These are phyloP conservation scores for Caloenas nicobarica DNA, from an alignment of 2,113 vertebrate species.

Conservation along the genomic window DNA sequence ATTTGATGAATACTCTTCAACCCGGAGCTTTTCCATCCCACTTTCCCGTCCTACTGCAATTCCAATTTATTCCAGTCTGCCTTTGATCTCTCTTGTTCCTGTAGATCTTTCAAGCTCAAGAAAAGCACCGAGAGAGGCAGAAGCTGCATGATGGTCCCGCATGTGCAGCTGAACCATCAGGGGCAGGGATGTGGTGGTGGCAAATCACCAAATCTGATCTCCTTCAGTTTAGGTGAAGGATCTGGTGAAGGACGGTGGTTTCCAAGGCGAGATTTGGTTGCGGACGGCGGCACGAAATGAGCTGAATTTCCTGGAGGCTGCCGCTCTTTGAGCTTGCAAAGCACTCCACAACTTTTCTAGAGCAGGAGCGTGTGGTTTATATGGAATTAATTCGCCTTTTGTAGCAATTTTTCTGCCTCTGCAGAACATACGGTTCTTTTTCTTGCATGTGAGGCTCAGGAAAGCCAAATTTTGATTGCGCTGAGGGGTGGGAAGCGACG, in stretches of 20 bases:
- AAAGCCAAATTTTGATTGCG: background rate
- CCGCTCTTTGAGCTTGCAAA: background rate
- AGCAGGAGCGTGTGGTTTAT: background rate
- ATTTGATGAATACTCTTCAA: background rate
- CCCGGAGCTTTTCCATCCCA: background rate
- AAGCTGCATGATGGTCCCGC: background rate
- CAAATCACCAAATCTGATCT: too few species aligned
- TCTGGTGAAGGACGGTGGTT: too few species aligned
- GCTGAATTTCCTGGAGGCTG: background rate
- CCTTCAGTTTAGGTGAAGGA: background rate
- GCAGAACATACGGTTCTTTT: background rate
- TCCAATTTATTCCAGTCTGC: background rate
- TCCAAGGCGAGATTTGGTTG: background rate
- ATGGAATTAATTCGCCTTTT: background rate
- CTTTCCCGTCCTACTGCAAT: background rate
- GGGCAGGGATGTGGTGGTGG: background rate
- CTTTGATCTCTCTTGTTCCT: background rate
- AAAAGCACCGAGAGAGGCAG: background rate
- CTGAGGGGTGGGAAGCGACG: too few species aligned
- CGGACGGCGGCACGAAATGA: accelerated
- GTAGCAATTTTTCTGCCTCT: background rate
- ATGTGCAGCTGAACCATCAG: background rate
- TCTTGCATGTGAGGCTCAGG: accelerated
- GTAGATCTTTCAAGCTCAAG: background rate
- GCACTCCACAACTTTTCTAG: accelerated